phyloP scores from a whole-genome alignment of 2,797 vertebrate species.

The Sorex maritimensis region DNA sequence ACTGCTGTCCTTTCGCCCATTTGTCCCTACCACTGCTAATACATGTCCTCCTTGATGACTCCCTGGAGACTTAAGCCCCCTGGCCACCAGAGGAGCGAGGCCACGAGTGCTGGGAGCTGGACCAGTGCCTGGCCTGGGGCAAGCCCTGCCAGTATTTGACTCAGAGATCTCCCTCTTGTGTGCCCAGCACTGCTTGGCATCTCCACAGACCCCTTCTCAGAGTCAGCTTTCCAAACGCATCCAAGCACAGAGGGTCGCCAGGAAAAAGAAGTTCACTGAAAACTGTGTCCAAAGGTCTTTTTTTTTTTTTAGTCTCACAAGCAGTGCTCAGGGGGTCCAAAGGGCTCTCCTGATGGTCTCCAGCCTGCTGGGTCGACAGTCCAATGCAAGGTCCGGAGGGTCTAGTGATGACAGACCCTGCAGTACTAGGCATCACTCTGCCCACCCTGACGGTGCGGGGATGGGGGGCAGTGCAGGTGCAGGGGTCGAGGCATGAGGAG shows the following conservation, averaged over 20 bases:
- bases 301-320: too few species aligned
- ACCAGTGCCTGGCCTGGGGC: not conserved
- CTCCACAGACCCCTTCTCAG: not conserved
- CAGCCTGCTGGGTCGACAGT: too few species aligned
- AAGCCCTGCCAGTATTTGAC: not conserved
- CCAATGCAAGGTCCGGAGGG: too few species aligned
- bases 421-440: too few species aligned
- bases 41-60: too few species aligned
- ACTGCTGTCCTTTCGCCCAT: not conserved
- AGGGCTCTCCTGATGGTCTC: too few species aligned
- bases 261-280: conserved; percentile 1
- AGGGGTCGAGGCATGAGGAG: too few species aligned
- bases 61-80: too few species aligned
- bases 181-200: not conserved
- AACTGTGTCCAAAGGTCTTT: conserved; percentile 24
- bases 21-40: not conserved
- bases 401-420: too few species aligned
- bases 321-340: too few species aligned
- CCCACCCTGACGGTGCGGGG: too few species aligned
- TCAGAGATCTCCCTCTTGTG: not conserved
- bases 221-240: conserved; percentile 32
- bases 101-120: not conserved
- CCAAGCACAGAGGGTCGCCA: not conserved
- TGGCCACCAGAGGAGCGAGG: not conserved
- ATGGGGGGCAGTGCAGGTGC: too few species aligned